Evolutionary conservation across 2,113 vertebrate species (phyloP).

Genomic region (Centropus unirufus): DNA sequence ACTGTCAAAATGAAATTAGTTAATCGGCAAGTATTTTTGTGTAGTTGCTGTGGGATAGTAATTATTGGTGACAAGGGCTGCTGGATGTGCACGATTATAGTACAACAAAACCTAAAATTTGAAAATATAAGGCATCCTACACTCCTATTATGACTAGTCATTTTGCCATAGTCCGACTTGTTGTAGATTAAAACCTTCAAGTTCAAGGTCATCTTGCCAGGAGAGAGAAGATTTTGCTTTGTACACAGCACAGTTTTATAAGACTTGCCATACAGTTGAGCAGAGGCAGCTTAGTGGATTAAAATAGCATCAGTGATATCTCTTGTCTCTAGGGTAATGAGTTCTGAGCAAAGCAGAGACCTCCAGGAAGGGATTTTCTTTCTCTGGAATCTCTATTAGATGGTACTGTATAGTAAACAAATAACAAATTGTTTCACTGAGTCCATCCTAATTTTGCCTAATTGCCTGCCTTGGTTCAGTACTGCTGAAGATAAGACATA

Average conservation of each 20-base stretch:
- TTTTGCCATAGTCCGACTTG: neutral
- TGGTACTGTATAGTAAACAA: slow-evolving; percentile 28
- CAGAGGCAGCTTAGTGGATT: slow-evolving; percentile 40
- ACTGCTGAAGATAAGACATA: neutral
- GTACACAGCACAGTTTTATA: neutral
- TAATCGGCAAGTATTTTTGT: slow-evolving; percentile 53
- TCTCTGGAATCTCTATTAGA: slow-evolving; percentile 16
- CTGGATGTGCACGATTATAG: neutral
- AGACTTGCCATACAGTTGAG: slow-evolving; percentile 11
- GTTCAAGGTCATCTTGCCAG: slow-evolving; percentile 21
- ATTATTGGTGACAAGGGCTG: slow-evolving; percentile 54
- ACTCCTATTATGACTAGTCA: neutral
- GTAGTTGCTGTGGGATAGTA: slow-evolving; percentile 38
- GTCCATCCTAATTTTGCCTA: slow-evolving; percentile 2
- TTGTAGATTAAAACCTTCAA: neutral
- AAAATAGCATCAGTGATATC: slow-evolving; percentile 53
- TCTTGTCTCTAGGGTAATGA: slow-evolving; percentile 47
- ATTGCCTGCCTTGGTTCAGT: slow-evolving; percentile 11
- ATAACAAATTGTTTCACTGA: neutral
- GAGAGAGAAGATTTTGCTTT: slow-evolving; percentile 22
- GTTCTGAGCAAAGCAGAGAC: slow-evolving; percentile 33
- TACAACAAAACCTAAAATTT: slow-evolving; percentile 21
- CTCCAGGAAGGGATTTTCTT: slow-evolving; percentile 52
- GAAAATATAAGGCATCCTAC: neutral
- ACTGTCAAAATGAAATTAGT: slow-evolving; percentile 60